Conservation (phyloP, 2,113 vertebrate species). For the Ictalurus punctatus region DNA sequence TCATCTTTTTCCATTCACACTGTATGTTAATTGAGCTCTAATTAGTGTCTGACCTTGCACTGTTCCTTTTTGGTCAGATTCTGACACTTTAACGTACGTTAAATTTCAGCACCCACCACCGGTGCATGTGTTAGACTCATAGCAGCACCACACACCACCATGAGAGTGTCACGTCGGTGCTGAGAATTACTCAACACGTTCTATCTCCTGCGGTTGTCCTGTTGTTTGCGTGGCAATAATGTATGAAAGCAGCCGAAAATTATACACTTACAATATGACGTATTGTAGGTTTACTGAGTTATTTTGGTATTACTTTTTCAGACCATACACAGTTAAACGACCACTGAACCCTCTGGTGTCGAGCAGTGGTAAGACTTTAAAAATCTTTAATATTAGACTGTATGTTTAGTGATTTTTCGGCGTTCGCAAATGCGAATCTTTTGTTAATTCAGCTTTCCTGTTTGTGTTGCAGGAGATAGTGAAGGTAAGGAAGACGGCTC, state of each 20-base stretch:
- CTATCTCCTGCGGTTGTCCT: neutral
- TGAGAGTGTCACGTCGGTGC: neutral
- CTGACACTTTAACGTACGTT: neutral
- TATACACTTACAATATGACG: neutral
- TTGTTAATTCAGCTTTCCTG: neutral
- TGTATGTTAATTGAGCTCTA: neutral
- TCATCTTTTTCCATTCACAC: neutral
- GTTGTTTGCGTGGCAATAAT: neutral
- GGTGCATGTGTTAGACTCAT: neutral
- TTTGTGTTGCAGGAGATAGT: conserved; percentile 48
- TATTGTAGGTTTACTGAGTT: neutral
- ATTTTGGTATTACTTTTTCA: conserved; percentile 55
- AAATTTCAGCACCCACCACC: neutral
- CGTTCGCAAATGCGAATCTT: neutral
- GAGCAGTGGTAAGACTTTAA: conserved; percentile 70
- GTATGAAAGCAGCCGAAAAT: neutral
- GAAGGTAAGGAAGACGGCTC: conserved; percentile 49
- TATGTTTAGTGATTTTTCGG: neutral
- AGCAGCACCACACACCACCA: neutral
- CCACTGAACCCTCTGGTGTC: conserved; percentile 77
- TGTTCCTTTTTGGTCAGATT: neutral
- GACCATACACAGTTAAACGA: conserved; percentile 83
- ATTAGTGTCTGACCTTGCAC: neutral
- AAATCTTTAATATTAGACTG: neutral
- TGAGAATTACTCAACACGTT: neutral